Base-by-base conservation (phyloP, 1,140 invertebrate species). In the Lepidostoma basale region DNA sequence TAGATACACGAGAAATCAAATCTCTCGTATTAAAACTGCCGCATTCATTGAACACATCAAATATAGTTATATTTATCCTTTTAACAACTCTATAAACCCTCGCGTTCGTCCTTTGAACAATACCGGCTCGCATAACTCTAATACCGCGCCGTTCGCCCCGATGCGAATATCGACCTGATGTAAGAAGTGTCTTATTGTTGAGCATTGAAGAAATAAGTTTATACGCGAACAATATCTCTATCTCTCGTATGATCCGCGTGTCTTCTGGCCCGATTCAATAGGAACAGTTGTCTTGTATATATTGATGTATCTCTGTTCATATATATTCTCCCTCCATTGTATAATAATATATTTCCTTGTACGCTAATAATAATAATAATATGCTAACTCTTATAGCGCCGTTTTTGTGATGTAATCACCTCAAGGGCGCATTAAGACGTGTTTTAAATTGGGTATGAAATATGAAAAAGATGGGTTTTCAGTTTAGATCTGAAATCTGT, bases 61-160 rank as follows among this genome's bases (percentile, higher is more conserved):
- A 36, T 20, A 36, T 30, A 18, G 52, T 56, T 56, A 39, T 56
- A 56, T 56, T 56, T 56, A 56, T 56, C 52, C 16, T 56, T 56
- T 56, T 33, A 39, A 56, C 52, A 56, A 56, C 30, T 56, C 30
- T 56, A 56, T 56, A 56, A 39, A 56, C 52, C 30, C 14, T 56
- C 16, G 45, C 45, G 12, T 23, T 12, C 26, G n/a, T 33, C 52
- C 52, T 56, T 56, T 56, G 52, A 18, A 20, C 52, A 12, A 22
- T 56, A 56, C 52, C 52, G 52, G 23, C 52, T 14, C 16, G 36
- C 52, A 22, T 36, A 36, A 56, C 52, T 56, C 14, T 8, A 36
- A 10, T 14, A 36, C 36, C 36, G 16, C 28, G 20, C 28, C 18
- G 30, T 56, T 10, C 36, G 5, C 18, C 49, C 10, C 33, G 33